Base-by-base conservation (phyloP, 2,888 invertebrate species). In the Tachina lurida region DNA sequence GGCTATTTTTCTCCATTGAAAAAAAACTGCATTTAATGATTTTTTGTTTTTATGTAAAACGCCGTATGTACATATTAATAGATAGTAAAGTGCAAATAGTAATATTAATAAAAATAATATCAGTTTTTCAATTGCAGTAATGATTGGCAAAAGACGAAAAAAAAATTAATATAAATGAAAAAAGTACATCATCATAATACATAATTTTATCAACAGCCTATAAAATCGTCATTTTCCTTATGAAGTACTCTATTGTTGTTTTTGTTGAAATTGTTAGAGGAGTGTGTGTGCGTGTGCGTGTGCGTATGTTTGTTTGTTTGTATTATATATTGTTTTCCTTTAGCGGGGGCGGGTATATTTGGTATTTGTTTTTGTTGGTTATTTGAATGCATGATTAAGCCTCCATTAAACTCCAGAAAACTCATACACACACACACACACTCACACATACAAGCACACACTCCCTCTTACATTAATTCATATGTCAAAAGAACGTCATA, bases 211-310 rank as follows among this genome's bases (percentile, higher is more conserved):
- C 47, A 58, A 54, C 17, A 76, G 68, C 56, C 73, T 70, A 68
- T 43, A 22, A 54, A 49, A 58, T 82, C 49, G 63, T 82, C 56
- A 75, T 77, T 81, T 77, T 84, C 65, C 62, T 80, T 82, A 58
- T 70, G 70, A 22, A 85, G 73, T 70, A 75, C 74, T 76, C 78
- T 84, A 67, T 82, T 76, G 65, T 84, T 79, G 58, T 62, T 78
- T 63, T 65, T 67, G 67, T 75, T 22, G 45, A 58, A 58, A 65
- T 62, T 84, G 62, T 77, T 78, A 39, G 43, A 63, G 73, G 8
- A 31, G 31, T 45, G 12, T 47, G 19, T 43, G 45, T 56, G 22
- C 52, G 52, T 56, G 54, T 41, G 45, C 49, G 22, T 52, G 52
- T 56, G 54, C 22, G 31, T 31, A 4, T 41, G 41, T 58, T 39